Evolutionary conservation across 2,113 vertebrate genomes (phyloP).

Genomic region (Orthochromis malagaraziensis): DNA sequence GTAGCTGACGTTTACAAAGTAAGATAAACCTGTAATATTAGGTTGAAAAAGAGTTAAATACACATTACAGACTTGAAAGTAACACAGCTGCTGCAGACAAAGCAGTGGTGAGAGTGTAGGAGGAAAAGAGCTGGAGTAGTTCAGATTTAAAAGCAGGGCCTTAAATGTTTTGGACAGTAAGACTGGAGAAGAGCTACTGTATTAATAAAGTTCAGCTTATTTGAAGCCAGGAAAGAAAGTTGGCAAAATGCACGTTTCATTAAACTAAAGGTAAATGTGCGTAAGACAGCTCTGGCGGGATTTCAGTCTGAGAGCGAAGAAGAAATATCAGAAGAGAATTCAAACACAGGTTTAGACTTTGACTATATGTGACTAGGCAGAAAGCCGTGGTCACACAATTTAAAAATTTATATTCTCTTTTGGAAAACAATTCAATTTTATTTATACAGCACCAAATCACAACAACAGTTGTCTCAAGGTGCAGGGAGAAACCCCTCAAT

Average conservation of each 20-base stretch:
- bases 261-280: neutral
- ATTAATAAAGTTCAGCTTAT: neutral
- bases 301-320: neutral
- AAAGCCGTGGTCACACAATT: neutral
- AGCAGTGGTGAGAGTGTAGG: neutral
- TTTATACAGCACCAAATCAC: neutral
- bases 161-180: neutral
- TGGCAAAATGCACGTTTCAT: neutral
- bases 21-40: neutral
- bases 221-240: neutral
- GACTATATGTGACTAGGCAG: neutral
- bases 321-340: neutral
- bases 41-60: neutral
- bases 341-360: neutral
- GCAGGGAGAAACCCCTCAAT: neutral
- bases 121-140: neutral
- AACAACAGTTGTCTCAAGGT: neutral
- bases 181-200: neutral
- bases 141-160: neutral
- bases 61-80: neutral
- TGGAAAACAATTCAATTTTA: neutral
- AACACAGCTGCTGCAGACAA: neutral
- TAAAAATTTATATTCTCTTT: neutral
- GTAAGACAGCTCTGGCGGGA: fast-evolving
- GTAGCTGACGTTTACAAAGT: neutral